A percentile compares a stretch with the other conserved stretches of the same genome.
Evolutionary conservation across 1,140 invertebrate species (phyloP).

Genomic region (Drosophila melanica): DNA sequence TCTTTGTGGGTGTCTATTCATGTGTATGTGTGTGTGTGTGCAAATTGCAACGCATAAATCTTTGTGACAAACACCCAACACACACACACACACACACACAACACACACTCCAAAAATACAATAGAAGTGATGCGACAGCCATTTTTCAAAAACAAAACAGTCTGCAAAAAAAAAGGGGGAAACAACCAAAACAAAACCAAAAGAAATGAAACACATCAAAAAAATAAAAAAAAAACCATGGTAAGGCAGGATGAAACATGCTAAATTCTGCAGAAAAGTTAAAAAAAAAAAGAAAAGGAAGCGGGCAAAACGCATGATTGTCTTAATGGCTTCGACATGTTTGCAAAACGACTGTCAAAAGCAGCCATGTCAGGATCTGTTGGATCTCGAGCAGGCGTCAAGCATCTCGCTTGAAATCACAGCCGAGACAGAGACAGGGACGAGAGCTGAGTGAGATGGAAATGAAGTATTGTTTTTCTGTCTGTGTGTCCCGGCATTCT

Average conservation of each 20-base stretch:
- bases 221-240: conserved; percentile 21
- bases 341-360: conserved; percentile 82
- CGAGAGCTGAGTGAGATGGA: not conserved
- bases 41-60: conserved; percentile 81
- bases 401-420: conserved; percentile 37
- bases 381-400: conserved; percentile 17
- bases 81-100: conserved; percentile 22
- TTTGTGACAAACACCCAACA: conserved; percentile 72
- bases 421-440: conserved; percentile 1
- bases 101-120: conserved; percentile 74
- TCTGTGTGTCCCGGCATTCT: not conserved
- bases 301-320: conserved; percentile 70
- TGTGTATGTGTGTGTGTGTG: conserved; percentile 57
- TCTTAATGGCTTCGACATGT: conserved; percentile 83
- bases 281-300: conserved; percentile 14
- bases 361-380: conserved; percentile 61
- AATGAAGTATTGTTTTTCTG: conserved; percentile 33
- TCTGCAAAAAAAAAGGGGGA: conserved; percentile 40
- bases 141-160: conserved; percentile 79
- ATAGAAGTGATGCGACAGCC: conserved; percentile 80
- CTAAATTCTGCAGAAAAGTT: conserved; percentile 13
- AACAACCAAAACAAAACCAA: conserved; percentile 26
- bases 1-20: conserved; percentile 4
- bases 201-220: conserved; percentile 17
- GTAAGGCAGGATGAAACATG: conserved; percentile 19